Evolutionary conservation across 2,888 invertebrate species (phyloP).

Genomic region (Cosmia pyralina): DNA sequence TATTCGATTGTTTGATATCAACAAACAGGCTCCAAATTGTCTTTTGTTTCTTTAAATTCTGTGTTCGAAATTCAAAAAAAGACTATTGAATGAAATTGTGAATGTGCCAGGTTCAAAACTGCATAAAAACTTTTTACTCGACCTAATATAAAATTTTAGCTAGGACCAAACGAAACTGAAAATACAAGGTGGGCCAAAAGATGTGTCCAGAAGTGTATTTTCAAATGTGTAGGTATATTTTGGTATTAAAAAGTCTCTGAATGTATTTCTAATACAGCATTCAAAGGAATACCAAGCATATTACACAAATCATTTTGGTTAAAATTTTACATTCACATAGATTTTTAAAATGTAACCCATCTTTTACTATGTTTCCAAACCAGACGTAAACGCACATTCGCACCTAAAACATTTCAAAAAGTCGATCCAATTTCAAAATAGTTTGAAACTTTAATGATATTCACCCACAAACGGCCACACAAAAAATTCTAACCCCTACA

Average conservation of each 20-base stretch:
- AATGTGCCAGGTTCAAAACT: too few relatives aligned
- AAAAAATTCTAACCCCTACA: slow-evolving; percentile 58
- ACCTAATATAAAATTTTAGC: too few relatives aligned
- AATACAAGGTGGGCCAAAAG: too few relatives aligned
- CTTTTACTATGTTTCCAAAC: not conserved
- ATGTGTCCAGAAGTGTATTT: too few relatives aligned
- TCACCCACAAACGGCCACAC: slow-evolving; percentile 32
- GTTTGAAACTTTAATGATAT: slow-evolving; percentile 43
- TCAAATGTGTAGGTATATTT: not conserved
- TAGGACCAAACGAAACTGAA: too few relatives aligned
- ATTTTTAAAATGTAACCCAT: not conserved
- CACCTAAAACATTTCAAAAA: slow-evolving; percentile 6
- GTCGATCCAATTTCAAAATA: slow-evolving; percentile 22
- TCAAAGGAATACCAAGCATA: not conserved
- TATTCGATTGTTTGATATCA: too few relatives aligned
- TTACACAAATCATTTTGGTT: not conserved
- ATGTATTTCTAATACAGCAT: not conserved
- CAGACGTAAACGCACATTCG: not conserved
- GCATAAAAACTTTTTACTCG: too few relatives aligned
- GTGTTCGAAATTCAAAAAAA: too few relatives aligned
- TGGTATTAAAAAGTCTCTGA: not conserved
- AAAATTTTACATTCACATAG: not conserved
- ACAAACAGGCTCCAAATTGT: too few relatives aligned
- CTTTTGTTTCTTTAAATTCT: too few relatives aligned
- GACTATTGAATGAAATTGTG: too few relatives aligned